Base-by-base conservation (phyloP, 2,888 invertebrate species). In the Hyppa rectilinea region DNA sequence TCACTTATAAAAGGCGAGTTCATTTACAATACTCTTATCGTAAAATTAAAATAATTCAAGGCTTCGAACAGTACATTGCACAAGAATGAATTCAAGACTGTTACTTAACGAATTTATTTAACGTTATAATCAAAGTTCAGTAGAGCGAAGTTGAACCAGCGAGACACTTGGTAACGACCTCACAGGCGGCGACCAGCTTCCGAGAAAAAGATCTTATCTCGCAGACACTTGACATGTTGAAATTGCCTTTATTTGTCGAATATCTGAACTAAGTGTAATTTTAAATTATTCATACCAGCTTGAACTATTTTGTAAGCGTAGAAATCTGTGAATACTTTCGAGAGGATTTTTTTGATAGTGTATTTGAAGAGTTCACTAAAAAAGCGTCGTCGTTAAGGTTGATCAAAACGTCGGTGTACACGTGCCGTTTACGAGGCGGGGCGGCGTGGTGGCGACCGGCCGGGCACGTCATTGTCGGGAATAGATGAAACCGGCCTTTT, bases 401-500 rank as follows among this genome's bases (percentile, higher is more conserved):
- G 59, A 75, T 72, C 66, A 67, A 72, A 83, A 71, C 34, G 40
- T 38, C 45, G 38, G 67, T 62, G 56, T 71, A 69, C 65, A 68
- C 69, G 79, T 70, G 59, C 79, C 79, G 69, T 80, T 65, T 69
- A 66, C 60, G 74, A 61, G 56, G 10, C 70, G 55, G 58, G 49
- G 45, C 53, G 53, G 67, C 53, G 64, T 55, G 67, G 36, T 40
- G 53, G 71, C 59, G 66, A 73, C 68, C 66, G 82, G 78, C 62
- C 74, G 74, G 77, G 71, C 77, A 68, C 83, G 82, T 82, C 86
- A 86, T 88, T 87, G 82, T 82, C 80, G 76, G 79, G 84, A 89
- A 87, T 85, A 82, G 82, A 87, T 87, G 85, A 87, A 87, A 84
- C 76, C 83, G 76, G 86, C 86, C 86, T 89, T 87, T 91, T 90